Conservation (phyloP, 2,888 invertebrate species). For the Synanthedon tipuliformis region DNA sequence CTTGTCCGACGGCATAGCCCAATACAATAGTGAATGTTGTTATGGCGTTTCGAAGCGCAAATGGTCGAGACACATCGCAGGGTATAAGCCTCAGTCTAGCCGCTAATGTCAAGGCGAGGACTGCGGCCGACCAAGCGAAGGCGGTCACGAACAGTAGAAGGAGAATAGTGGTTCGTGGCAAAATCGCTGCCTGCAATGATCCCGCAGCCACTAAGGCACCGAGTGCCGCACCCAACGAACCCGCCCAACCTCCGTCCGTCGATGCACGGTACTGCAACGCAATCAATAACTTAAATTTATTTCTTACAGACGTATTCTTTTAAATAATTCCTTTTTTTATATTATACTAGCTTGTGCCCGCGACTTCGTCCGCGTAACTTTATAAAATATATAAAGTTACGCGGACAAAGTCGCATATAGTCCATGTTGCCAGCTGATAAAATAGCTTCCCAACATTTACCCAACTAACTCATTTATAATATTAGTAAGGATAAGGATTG, state of each 20-base stretch:
- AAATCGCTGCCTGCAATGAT: conserved; percentile 79
- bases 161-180: conserved; percentile 87
- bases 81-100: conserved; percentile 85
- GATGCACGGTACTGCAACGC: conserved; percentile 82
- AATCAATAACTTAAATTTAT: not conserved
- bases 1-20: conserved; percentile 90
- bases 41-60: conserved; percentile 84
- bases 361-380: no score
- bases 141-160: conserved; percentile 87
- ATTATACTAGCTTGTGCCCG: no score
- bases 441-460: no score
- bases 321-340: no score
- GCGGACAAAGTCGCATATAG: no score
- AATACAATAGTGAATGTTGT: conserved; percentile 89
- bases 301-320: no score
- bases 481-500: no score
- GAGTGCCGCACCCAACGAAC: conserved; percentile 82
- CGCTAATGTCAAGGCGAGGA: conserved; percentile 85
- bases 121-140: conserved; percentile 90
- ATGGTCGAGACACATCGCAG: conserved; percentile 88
- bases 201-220: conserved; percentile 82
- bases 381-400: no score
- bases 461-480: no score
- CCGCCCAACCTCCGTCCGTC: conserved; percentile 87
- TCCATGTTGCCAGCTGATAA: no score